Evolutionary conservation across 2,888 invertebrate species (phyloP).

Genomic region (Andrena minutula): DNA sequence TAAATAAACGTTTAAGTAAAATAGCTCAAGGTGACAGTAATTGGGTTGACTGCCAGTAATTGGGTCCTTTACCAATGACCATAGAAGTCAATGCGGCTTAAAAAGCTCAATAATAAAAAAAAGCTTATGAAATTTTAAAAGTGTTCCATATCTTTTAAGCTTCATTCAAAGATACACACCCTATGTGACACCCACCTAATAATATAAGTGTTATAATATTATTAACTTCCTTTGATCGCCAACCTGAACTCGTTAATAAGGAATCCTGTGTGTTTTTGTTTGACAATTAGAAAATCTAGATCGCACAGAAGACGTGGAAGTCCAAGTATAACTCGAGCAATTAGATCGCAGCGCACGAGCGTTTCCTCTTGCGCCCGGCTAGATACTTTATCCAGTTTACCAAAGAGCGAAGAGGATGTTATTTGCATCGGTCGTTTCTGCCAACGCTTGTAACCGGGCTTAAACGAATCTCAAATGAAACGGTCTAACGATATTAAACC

Average conservation of each 20-base stretch:
- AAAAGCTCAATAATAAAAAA: too few relatives aligned
- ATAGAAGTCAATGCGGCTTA: too few relatives aligned
- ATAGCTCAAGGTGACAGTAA: too few relatives aligned
- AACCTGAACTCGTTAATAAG: neutral
- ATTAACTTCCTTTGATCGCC: too few relatives aligned
- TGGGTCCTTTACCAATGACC: too few relatives aligned
- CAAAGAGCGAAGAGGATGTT: constrained; percentile 19
- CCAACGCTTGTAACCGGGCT: constrained; percentile 37
- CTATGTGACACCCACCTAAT: too few relatives aligned
- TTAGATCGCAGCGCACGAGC: neutral
- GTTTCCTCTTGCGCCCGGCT: neutral
- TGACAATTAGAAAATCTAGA: neutral
- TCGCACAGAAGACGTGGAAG: neutral
- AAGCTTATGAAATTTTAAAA: too few relatives aligned
- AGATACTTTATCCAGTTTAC: constrained; percentile 1
- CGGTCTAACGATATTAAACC: constrained; percentile 72
- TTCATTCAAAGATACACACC: too few relatives aligned
- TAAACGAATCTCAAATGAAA: constrained; percentile 68
- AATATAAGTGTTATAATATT: too few relatives aligned
- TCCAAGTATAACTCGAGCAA: constrained; percentile 30
- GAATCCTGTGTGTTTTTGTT: neutral
- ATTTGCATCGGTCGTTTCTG: constrained; percentile 42
- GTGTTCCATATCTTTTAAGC: too few relatives aligned
- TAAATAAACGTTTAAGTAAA: too few relatives aligned
- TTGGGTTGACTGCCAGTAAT: too few relatives aligned